These are phyloP conservation scores for Panthera leo DNA, from an alignment of 2,113 vertebrate species.

Conservation along the genomic window DNA sequence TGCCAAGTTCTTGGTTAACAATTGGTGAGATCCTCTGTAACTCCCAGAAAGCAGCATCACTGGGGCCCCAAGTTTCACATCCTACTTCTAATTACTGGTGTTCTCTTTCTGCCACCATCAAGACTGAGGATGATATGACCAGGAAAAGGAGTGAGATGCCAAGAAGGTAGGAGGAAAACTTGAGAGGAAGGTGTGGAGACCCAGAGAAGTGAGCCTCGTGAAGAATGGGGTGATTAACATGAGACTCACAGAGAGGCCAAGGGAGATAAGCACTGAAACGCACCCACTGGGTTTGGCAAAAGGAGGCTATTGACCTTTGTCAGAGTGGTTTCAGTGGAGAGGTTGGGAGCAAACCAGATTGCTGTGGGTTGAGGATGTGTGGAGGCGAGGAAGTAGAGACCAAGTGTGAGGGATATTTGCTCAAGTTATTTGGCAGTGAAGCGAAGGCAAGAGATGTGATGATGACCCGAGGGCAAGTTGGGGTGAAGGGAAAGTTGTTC, in stretches of 20 bases:
- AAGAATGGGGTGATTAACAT: not conserved
- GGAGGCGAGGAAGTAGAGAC: not conserved
- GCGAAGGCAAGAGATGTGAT: not conserved
- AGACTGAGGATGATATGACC: not conserved
- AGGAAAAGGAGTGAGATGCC: not conserved
- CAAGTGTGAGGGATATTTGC: not conserved
- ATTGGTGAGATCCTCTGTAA: not conserved
- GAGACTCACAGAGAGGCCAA: not conserved
- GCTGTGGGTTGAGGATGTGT: constrained; percentile 13
- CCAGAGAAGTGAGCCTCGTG: not conserved
- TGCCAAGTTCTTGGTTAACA: not conserved
- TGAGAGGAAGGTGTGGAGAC: not conserved
- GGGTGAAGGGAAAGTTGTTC: not conserved
- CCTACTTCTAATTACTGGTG: not conserved
- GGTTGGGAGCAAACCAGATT: not conserved
- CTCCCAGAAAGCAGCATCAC: not conserved
- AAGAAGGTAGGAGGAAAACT: not conserved
- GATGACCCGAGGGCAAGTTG: not conserved
- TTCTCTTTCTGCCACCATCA: not conserved
- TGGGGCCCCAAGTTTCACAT: not conserved
- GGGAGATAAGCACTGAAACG: not conserved
- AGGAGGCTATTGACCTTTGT: constrained; percentile 35
- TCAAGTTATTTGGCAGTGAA: not conserved
- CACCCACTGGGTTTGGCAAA: not conserved
- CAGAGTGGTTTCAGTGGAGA: constrained; percentile 6